Evolutionary conservation across 2,797 vertebrate species (phyloP).

Genomic region (Sardinella longiceps): DNA sequence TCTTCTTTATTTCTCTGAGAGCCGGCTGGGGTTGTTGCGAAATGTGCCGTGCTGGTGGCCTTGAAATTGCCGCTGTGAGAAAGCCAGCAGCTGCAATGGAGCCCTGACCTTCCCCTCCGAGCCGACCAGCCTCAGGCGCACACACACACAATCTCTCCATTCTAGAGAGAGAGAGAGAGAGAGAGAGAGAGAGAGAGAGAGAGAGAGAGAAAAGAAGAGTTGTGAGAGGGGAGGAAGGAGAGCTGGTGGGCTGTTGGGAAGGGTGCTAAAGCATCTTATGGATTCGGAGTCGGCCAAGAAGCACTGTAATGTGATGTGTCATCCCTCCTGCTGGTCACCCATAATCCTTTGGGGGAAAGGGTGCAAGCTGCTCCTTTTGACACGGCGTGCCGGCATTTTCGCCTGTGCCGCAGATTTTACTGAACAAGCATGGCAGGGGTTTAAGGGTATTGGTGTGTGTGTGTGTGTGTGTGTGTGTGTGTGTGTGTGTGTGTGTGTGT

Average conservation of each 20-base stretch:
- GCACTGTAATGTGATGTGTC: neutral
- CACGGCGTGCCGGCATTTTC: neutral
- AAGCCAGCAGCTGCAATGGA: conserved; percentile 71
- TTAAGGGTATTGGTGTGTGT: neutral
- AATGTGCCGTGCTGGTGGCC: conserved; percentile 75
- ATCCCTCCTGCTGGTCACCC: conserved; percentile 11
- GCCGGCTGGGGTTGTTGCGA: conserved; percentile 52
- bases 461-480: conserved; percentile 42
- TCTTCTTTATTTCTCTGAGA: neutral
- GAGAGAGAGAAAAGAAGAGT: neutral
- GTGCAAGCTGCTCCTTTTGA: conserved; percentile 6
- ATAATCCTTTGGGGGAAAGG: conserved; percentile 9
- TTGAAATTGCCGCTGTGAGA: conserved; percentile 78
- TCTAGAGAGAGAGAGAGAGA: neutral
- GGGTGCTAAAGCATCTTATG: conserved; percentile 11
- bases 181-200: neutral
- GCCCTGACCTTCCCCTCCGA: conserved; percentile 55
- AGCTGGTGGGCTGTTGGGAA: neutral
- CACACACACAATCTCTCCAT: neutral
- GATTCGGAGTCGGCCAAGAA: neutral
- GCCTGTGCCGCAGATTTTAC: neutral
- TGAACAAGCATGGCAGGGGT: conserved; percentile 7
- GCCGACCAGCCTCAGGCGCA: conserved; percentile 40
- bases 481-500: conserved; percentile 40
- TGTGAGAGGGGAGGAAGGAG: no score